These are phyloP conservation scores for Cuculus canorus DNA, from an alignment of 2,797 vertebrate genomes.

Conservation along the genomic window DNA sequence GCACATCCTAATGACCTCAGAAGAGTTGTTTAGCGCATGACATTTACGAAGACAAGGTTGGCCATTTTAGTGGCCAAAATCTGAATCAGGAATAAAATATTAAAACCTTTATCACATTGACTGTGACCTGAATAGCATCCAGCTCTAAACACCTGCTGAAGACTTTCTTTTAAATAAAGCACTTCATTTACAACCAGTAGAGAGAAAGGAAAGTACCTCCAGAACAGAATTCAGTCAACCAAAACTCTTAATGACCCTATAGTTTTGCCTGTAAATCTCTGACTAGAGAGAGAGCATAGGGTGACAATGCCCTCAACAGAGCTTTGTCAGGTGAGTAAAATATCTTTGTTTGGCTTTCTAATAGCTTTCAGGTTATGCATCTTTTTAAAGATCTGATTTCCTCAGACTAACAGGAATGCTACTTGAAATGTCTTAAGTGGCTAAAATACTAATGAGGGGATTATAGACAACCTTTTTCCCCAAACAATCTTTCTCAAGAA, in stretches of 20 bases:
- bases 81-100: neutral
- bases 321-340: neutral
- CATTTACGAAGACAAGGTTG: neutral
- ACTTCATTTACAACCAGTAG: neutral
- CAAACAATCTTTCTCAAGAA: neutral
- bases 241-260: neutral
- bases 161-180: neutral
- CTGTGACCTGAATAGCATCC: neutral
- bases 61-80: neutral
- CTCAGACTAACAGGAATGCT: neutral
- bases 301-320: neutral
- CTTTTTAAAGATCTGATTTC: neutral
- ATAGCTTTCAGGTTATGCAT: neutral
- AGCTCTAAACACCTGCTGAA: neutral
- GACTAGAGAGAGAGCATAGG: neutral
- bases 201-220: neutral
- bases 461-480: neutral
- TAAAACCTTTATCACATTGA: neutral
- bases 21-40: neutral
- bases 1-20: neutral
- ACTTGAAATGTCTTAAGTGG: neutral
- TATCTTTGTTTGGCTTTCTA: neutral
- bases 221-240: neutral
- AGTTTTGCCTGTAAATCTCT: neutral
- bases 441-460: neutral